These are phyloP conservation scores for Genyomyrus donnyi DNA, from an alignment of 2,113 vertebrate genomes.

Conservation along the genomic window DNA sequence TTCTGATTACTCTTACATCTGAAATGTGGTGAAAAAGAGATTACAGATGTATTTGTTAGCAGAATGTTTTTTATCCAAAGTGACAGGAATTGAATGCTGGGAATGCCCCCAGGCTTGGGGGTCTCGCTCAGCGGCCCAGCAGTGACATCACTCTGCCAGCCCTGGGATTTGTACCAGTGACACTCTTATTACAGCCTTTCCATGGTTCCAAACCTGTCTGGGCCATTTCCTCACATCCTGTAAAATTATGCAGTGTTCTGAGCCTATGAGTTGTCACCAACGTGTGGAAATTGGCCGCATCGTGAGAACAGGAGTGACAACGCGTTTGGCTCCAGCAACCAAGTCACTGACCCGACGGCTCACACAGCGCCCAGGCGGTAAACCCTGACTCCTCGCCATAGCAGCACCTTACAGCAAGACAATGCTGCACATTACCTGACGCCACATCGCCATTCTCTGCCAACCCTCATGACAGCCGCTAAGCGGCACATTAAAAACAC, in stretches of 20 bases:
- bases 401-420: not conserved
- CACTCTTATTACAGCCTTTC: not conserved
- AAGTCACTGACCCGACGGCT: slow-evolving; percentile 84
- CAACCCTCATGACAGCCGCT: not conserved
- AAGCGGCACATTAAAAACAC: not conserved
- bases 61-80: not conserved
- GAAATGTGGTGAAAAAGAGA: slow-evolving; percentile 88
- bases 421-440: not conserved
- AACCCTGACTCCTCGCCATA: slow-evolving; percentile 20
- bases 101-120: no score
- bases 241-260: not conserved
- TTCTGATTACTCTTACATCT: slow-evolving; percentile 59
- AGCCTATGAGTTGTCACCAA: not conserved
- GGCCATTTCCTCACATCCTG: not conserved
- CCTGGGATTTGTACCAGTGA: no score
- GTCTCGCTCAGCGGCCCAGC: no score
- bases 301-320: slow-evolving; percentile 81
- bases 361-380: slow-evolving; percentile 85
- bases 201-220: not conserved
- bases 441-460: no score
- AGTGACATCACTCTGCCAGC: no score
- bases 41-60: not conserved
- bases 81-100: not conserved
- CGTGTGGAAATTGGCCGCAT: not conserved
- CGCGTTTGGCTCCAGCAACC: slow-evolving; percentile 87